Conservation (phyloP, 2,888 invertebrate species). For the Philaethria dido region DNA sequence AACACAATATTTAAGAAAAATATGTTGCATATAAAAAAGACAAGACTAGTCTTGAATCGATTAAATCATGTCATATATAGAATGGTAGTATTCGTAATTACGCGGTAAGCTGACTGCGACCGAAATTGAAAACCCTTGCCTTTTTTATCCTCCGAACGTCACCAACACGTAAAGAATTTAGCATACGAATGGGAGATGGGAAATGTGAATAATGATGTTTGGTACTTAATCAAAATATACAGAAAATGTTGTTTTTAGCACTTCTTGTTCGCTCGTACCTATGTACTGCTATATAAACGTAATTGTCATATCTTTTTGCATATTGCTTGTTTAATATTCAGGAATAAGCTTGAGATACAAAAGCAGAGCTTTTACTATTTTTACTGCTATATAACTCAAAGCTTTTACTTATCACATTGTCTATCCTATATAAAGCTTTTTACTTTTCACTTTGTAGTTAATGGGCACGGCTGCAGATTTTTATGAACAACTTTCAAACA, state of each 20-base stretch:
- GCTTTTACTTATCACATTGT: constrained; percentile 18
- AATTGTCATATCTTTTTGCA: neutral
- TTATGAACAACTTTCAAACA: constrained; percentile 4
- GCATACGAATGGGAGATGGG: constrained; percentile 30
- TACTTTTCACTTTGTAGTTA: constrained; percentile 9
- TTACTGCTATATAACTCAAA: neutral
- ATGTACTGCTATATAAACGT: neutral
- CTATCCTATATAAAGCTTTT: constrained; percentile 13
- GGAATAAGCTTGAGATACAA: neutral
- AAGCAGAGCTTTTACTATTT: neutral
- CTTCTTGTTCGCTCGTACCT: neutral
- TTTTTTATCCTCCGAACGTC: constrained; percentile 26
- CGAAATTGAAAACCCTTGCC: constrained; percentile 25
- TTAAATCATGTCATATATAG: neutral
- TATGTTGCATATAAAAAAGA: neutral
- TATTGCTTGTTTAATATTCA: constrained; percentile 1
- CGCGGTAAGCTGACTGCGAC: constrained; percentile 13
- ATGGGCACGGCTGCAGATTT: constrained; percentile 12
- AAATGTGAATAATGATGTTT: constrained; percentile 34
- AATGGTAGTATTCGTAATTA: constrained; percentile 20
- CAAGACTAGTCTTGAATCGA: neutral
- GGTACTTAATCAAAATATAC: constrained; percentile 9
- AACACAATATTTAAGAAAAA: neutral
- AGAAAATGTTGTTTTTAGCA: neutral
- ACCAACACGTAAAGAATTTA: constrained; percentile 30